Percentiles rank a stretch among this genome's conserved stretches.
These are phyloP conservation scores for Spermophilus dauricus DNA, from an alignment of 2,113 vertebrate genomes.

Conservation along the genomic window DNA sequence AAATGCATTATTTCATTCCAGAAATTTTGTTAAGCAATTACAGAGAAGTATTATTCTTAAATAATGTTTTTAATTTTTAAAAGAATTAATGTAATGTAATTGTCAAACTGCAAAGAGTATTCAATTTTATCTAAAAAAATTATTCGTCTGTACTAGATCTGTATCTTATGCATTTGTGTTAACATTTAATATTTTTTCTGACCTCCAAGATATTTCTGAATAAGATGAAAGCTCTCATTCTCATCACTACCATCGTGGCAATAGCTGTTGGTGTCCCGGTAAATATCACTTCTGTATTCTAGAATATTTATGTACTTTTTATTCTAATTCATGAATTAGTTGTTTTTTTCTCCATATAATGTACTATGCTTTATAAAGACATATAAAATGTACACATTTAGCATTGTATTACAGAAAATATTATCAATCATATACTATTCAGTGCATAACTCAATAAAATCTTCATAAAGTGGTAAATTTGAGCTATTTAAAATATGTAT, in stretches of 20 bases:
- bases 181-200: neutral
- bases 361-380: neutral
- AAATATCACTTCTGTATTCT: neutral
- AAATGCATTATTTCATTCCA: neutral
- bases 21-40: neutral
- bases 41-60: neutral
- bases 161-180: neutral
- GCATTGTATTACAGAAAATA: neutral
- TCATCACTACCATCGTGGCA: constrained; percentile 62
- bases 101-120: neutral
- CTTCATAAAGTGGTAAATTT: neutral
- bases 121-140: neutral
- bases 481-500: constrained; percentile 17
- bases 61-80: neutral
- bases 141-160: neutral
- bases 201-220: neutral
- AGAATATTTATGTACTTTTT: neutral
- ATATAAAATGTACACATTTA: neutral
- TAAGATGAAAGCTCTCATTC: constrained; percentile 67
- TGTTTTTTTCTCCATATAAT: neutral
- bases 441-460: neutral
- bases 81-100: neutral
- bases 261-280: constrained; percentile 7
- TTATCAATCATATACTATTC: neutral
- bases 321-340: neutral